Percentiles rank a stretch among this genome's conserved stretches.
These are phyloP conservation scores for Monodelphis domestica DNA, from an alignment of 2,797 vertebrate genomes.

Conservation along the genomic window DNA sequence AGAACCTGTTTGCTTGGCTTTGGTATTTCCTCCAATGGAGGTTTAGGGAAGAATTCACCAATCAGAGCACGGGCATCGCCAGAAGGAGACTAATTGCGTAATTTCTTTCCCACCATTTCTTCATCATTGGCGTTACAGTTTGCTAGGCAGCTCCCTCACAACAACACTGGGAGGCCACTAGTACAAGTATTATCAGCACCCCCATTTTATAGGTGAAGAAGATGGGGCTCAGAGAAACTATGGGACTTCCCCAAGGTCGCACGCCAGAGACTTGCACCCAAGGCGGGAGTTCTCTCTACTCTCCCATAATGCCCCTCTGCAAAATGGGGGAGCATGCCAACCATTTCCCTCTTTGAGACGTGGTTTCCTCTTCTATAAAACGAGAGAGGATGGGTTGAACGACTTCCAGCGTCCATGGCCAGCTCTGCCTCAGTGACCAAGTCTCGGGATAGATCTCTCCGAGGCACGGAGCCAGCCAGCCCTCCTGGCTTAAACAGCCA, in stretches of 20 bases:
- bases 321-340: neutral
- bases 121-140: neutral
- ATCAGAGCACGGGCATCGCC: neutral
- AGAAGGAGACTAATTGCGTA: neutral
- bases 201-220: neutral
- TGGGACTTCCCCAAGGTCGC: neutral
- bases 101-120: too few species aligned
- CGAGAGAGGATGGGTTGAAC: neutral
- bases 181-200: neutral
- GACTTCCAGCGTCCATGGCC: neutral
- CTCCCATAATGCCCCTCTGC: neutral
- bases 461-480: neutral
- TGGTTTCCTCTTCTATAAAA: slow-evolving; percentile 9
- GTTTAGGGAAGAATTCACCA: neutral
- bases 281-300: neutral
- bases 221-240: neutral
- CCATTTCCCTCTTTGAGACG: neutral
- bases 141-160: neutral
- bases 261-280: neutral
- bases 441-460: neutral
- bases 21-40: neutral
- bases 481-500: fast-evolving
- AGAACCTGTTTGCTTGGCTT: neutral
- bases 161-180: neutral
- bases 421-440: neutral